These are phyloP conservation scores for Scopus umbretta DNA, from an alignment of 2,113 vertebrate genomes.

Conservation along the genomic window DNA sequence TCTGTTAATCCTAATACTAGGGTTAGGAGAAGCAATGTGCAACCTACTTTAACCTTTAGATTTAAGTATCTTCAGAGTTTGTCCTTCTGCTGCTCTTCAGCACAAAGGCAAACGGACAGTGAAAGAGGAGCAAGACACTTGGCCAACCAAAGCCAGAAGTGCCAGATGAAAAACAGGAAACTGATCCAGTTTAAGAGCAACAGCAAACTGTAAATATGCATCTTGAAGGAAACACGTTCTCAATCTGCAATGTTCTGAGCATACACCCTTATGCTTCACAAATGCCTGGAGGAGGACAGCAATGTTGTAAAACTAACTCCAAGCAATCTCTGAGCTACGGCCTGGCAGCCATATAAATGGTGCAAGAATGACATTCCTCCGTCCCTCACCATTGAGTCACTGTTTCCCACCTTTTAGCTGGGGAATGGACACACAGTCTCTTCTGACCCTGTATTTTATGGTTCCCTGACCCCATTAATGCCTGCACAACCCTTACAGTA, in stretches of 20 bases:
- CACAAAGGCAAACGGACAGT: neutral
- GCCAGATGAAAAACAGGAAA: slow-evolving; percentile 40
- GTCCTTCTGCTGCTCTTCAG: neutral
- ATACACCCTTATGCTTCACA: slow-evolving; percentile 43
- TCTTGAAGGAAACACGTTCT: slow-evolving; percentile 1
- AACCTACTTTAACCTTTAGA: slow-evolving; percentile 6
- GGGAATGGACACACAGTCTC: neutral
- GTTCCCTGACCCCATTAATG: neutral
- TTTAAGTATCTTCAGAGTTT: neutral
- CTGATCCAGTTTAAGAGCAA: neutral
- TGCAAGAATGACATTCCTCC: slow-evolving; percentile 20
- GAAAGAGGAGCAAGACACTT: neutral
- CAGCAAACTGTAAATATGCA: neutral
- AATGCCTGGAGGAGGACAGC: slow-evolving; percentile 20
- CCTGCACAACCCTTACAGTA: neutral
- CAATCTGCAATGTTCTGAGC: neutral
- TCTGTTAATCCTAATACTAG: slow-evolving; percentile 31
- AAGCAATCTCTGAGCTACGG: neutral
- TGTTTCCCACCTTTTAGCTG: slow-evolving; percentile 17
- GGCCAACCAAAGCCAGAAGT: neutral
- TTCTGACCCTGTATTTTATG: neutral
- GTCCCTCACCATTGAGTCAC: slow-evolving; percentile 25
- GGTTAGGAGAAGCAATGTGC: neutral
- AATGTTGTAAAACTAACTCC: slow-evolving; percentile 1
- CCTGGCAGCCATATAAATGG: slow-evolving; percentile 6